These are phyloP conservation scores for Oncopodura yosiiana DNA, from an alignment of 1,140 invertebrate species.

Conservation along the genomic window DNA sequence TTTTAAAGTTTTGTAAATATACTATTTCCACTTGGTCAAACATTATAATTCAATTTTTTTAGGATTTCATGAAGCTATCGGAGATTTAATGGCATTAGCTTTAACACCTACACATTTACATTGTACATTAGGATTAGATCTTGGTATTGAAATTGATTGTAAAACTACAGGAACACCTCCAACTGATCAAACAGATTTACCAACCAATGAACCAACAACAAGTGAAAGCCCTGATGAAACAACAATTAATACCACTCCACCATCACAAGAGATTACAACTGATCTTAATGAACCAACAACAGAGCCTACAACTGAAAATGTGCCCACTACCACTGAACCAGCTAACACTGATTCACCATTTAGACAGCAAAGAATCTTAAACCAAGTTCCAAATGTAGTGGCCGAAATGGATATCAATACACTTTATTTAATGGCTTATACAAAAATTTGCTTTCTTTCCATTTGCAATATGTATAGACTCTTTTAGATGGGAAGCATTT, in stretches of 20 bases:
- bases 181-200: background rate
- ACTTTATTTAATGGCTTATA: constrained; percentile 12
- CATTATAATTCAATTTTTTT: constrained; percentile 11
- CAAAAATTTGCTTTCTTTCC: constrained; percentile 17
- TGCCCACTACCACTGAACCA: background rate
- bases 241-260: background rate
- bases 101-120: constrained; percentile 64
- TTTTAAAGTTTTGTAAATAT: background rate
- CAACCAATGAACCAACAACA: background rate
- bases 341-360: too few species aligned
- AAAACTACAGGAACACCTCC: background rate
- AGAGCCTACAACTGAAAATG: constrained; percentile 1
- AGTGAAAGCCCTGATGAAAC: background rate
- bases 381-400: too few species aligned
- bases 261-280: background rate
- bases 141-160: constrained; percentile 52
- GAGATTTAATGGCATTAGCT: constrained; percentile 71
- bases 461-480: constrained; percentile 42
- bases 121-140: constrained; percentile 58
- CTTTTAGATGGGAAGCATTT: constrained; percentile 43
- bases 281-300: background rate
- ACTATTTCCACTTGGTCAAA: background rate
- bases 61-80: constrained; percentile 80
- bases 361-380: too few species aligned
- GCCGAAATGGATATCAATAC: constrained; percentile 15